Evolutionary conservation across 2,888 invertebrate genomes (phyloP).

Genomic region (Phania funesta): DNA sequence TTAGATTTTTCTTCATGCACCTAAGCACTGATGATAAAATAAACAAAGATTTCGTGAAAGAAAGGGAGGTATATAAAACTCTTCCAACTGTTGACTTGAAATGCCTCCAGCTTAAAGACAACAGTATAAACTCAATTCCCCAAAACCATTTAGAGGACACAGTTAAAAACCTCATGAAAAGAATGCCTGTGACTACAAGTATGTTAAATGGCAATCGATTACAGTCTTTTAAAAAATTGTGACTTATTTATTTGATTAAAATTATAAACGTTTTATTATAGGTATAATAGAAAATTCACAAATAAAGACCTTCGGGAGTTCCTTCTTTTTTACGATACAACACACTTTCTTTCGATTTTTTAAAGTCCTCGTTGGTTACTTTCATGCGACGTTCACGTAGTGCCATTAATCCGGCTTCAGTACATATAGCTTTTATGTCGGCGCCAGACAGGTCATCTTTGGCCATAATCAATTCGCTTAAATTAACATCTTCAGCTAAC

Average conservation of each 20-base stretch:
- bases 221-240: conserved; percentile 14
- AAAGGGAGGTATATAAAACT: conserved; percentile 51
- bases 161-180: conserved; percentile 56
- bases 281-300: conserved; percentile 96
- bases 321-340: conserved; percentile 99
- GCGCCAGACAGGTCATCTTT: conserved; percentile 99
- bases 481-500: conserved; percentile 96
- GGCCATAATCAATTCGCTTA: conserved; percentile 98
- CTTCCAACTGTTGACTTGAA: conserved; percentile 55
- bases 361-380: conserved; percentile 99
- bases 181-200: conserved; percentile 68
- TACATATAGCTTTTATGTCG: conserved; percentile 99
- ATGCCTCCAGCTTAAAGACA: conserved; percentile 63
- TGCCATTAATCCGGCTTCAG: conserved; percentile 99
- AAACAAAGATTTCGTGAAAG: neutral
- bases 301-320: conserved; percentile 98
- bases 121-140: conserved; percentile 63
- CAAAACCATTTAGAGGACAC: conserved; percentile 70
- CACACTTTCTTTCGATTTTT: conserved; percentile 99
- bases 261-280: conserved; percentile 56
- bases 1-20: conserved; percentile 69
- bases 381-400: conserved; percentile 99
- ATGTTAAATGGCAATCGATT: conserved; percentile 57
- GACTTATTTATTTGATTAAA: conserved; percentile 47
- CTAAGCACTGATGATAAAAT: conserved; percentile 15